Evolutionary conservation across 64 coral and sea anemone genomes (phyloP).

Genomic region (Montipora cactus): DNA sequence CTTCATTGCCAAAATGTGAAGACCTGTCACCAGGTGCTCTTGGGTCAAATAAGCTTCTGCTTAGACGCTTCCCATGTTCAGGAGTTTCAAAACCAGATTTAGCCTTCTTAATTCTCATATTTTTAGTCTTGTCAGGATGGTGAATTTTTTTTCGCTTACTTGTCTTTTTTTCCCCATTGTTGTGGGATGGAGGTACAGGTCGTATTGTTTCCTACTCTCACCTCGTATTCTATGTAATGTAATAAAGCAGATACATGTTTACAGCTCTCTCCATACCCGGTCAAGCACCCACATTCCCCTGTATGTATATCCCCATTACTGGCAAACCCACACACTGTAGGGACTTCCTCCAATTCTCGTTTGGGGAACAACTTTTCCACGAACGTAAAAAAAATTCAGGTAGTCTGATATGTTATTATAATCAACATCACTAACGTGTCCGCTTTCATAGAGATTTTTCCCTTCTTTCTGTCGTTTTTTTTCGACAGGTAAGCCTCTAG

Average conservation of each 20-base stretch:
- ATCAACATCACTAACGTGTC: conserved; percentile 13
- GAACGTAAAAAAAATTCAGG: neutral
- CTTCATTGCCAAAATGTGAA: neutral
- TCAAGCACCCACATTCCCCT: too few relatives aligned
- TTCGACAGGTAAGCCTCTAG: neutral
- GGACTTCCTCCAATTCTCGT: neutral
- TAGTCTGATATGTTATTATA: conserved; percentile 28
- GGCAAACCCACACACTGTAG: conserved; percentile 37
- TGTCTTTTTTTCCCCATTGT: too few relatives aligned
- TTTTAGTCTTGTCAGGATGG: too few relatives aligned
- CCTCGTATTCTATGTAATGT: too few relatives aligned
- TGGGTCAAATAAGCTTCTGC: too few relatives aligned
- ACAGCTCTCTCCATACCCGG: too few relatives aligned
- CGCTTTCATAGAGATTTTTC: too few relatives aligned
- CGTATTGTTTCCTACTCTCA: too few relatives aligned
- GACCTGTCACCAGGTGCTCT: neutral
- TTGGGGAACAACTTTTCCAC: neutral
- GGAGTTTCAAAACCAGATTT: neutral
- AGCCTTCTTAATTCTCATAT: neutral
- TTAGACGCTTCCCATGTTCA: neutral
- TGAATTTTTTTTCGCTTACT: too few relatives aligned
- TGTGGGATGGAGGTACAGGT: too few relatives aligned
- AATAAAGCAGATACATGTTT: too few relatives aligned
- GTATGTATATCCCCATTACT: neutral
- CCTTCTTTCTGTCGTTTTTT: too few relatives aligned